phyloP scores from a whole-genome alignment of 2,888 invertebrate genomes.

The Volucella inanis region DNA sequence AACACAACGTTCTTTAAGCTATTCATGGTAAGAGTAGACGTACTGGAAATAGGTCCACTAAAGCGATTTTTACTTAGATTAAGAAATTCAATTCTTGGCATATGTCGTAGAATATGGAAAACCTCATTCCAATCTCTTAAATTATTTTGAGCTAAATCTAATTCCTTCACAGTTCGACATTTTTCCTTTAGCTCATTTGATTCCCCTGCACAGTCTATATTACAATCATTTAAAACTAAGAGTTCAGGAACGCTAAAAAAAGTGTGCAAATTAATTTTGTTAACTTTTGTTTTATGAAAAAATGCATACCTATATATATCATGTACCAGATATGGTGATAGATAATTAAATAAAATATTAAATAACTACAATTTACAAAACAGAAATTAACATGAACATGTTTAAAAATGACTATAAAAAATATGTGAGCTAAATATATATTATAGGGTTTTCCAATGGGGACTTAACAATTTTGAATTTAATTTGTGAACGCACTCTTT shows the following conservation, averaged over 20 bases:
- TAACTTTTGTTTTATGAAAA: no score
- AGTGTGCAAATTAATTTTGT: no score
- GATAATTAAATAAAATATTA: no score
- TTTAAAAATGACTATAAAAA: no score
- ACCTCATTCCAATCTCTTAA: slow-evolving; percentile 95
- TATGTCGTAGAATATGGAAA: slow-evolving; percentile 92
- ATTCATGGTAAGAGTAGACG: slow-evolving; percentile 82
- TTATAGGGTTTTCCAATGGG: no score
- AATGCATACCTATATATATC: no score
- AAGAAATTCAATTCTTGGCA: slow-evolving; percentile 94
- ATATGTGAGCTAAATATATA: no score
- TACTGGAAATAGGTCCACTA: slow-evolving; percentile 87
- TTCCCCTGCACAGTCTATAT: slow-evolving; percentile 94
- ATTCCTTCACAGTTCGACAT: slow-evolving; percentile 94
- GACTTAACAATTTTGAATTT: no score
- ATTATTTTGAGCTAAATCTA: slow-evolving; percentile 96
- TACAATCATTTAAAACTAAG: slow-evolving; percentile 94
- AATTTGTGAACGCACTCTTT: no score
- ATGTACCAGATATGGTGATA: no score
- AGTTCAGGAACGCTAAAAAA: slow-evolving; percentile 88
- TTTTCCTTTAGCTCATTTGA: slow-evolving; percentile 90
- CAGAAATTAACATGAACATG: no score
- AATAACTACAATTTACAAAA: no score
- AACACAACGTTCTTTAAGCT: slow-evolving; percentile 91
- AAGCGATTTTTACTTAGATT: slow-evolving; percentile 95